Evolutionary conservation across 2,888 invertebrate species (phyloP), one percentile per base, ranked within the genome.

Genomic region (Bruchidius siliquastri): DNA sequence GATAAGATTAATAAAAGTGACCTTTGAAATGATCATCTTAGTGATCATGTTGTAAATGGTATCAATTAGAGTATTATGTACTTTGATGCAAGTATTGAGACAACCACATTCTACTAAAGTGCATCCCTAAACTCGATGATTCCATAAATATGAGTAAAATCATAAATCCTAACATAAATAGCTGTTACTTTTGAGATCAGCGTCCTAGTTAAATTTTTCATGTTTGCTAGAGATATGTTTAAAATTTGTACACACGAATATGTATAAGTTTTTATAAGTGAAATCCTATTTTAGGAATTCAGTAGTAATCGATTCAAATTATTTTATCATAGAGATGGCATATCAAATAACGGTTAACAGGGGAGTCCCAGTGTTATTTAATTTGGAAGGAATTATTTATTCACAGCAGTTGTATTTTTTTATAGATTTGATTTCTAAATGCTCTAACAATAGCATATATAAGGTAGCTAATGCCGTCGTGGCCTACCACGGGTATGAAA

Each of bases 321-420:
- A 73, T 80, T 80, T 82, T 83, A 84, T 83, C 84, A 82, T 81
- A 82, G 82, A 74, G 79, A 80, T 81, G 81, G 83, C 84, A 84
- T 84, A 84, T 84, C 84, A 84, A 68, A 73, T 49, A 49, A 20
- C 21, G 20, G 72, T 75, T 74, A 75, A 76, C 69, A 74, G 74
- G 75, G 77, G 76, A 77, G 73, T 77, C 76, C 75, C 71, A 68
- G 73, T 74, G 69, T 74, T 71, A 72, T 71, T 74, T 68, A 71
- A 70, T 22, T 20, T n/a, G 71, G 20, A 71, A 70, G 71, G 70
- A 69, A 66, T 71, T 74, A 70, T 22, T 26, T 8, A 26, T 26
- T 26, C 26, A 26, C 8, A 26, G 8, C n/a, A 26, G 8, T 8
- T 26, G 26, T 26, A 4, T 8, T 4, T 26, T 26, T 26, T 8